Conservation (phyloP, 2,888 invertebrate genomes). For the Ceramica pisi region DNA sequence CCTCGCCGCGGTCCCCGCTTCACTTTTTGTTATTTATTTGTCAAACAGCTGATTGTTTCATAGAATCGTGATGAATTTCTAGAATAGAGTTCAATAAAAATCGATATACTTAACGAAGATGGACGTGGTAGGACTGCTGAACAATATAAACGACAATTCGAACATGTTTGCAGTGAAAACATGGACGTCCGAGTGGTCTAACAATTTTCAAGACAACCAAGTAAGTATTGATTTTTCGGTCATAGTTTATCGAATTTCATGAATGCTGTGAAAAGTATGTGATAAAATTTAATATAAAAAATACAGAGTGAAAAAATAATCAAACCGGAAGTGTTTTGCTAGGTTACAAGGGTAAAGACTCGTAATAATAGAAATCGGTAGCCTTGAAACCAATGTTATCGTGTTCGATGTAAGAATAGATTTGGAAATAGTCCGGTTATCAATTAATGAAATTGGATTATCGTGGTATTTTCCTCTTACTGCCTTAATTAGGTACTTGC, state of each 20-base stretch:
- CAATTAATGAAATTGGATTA: conserved; percentile 48
- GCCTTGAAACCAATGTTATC: conserved; percentile 77
- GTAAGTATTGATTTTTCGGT: conserved; percentile 79
- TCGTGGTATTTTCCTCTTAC: background rate
- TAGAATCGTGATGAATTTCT: conserved; percentile 64
- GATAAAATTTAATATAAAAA: conserved; percentile 4
- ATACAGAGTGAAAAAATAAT: conserved; percentile 4
- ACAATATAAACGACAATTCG: conserved; percentile 86
- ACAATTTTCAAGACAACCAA: conserved; percentile 88
- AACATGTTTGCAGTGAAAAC: conserved; percentile 88
- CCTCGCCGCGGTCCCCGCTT: conserved; percentile 29
- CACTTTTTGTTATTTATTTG: conserved; percentile 67
- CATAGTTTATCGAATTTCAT: conserved; percentile 35
- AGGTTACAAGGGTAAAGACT: conserved; percentile 52
- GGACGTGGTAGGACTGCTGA: conserved; percentile 87
- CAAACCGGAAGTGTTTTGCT: conserved; percentile 48
- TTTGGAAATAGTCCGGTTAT: conserved; percentile 49
- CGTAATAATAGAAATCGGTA: conserved; percentile 65
- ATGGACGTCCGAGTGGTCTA: conserved; percentile 88
- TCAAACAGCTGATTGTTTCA: conserved; percentile 78
- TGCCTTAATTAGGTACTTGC: background rate
- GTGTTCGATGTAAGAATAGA: conserved; percentile 63
- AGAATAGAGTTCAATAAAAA: conserved; percentile 54
- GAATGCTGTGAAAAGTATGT: conserved; percentile 29
- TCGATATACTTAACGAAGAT: conserved; percentile 73